phyloP scores from a whole-genome alignment of 2,797 vertebrate species.

The Sebastes nivosus region DNA sequence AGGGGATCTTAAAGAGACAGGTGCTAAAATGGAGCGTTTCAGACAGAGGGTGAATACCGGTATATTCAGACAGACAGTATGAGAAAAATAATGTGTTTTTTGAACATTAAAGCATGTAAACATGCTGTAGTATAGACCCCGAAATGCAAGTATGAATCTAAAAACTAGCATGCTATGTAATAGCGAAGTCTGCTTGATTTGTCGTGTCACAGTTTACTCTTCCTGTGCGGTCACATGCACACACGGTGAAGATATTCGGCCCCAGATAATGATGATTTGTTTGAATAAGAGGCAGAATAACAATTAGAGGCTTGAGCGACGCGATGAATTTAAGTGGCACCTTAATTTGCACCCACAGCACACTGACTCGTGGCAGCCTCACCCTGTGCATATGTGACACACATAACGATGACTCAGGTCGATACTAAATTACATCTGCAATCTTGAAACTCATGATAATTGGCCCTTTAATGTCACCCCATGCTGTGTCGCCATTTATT shows the following conservation, averaged over 20 bases:
- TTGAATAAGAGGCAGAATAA: conserved; percentile 27
- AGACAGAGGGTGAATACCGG: background rate
- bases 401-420: conserved; percentile 15
- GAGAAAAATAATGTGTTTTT: no score
- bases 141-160: no score
- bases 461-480: conserved; percentile 3
- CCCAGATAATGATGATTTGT: conserved; percentile 23
- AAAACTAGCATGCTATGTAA: no score
- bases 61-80: background rate
- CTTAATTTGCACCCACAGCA: background rate
- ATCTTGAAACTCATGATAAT: conserved; percentile 7
- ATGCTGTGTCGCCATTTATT: background rate
- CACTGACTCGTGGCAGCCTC: background rate
- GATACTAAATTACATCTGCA: conserved; percentile 2
- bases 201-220: conserved; percentile 28
- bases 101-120: no score
- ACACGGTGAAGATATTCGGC: conserved; percentile 8
- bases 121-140: no score
- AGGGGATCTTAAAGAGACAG: background rate
- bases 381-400: background rate
- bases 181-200: background rate
- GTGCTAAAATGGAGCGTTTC: background rate
- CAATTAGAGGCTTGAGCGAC: background rate
- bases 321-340: background rate
- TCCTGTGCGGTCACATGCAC: background rate